Evolutionary conservation across 2,888 invertebrate genomes (phyloP).

Genomic region (Cephus nigrinus): DNA sequence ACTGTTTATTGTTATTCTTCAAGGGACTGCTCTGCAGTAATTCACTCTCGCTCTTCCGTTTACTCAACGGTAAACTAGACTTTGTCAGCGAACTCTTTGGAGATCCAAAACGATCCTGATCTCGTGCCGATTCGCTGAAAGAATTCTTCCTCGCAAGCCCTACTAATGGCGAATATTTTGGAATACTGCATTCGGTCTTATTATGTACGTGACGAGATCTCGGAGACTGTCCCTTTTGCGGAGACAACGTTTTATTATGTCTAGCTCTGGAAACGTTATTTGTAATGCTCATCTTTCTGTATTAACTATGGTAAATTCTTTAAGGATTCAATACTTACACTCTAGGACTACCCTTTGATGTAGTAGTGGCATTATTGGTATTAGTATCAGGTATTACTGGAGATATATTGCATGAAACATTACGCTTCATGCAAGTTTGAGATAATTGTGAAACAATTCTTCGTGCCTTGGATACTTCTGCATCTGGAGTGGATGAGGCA

Average conservation of each 20-base stretch:
- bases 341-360: conserved; percentile 27
- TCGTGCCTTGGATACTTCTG: conserved; percentile 12
- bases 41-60: conserved; percentile 1
- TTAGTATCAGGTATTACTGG: conserved; percentile 43
- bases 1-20: conserved; percentile 44
- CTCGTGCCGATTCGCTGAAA: conserved; percentile 15
- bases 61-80: neutral
- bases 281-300: neutral
- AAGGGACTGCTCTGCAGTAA: conserved; percentile 43
- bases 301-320: neutral
- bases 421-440: conserved; percentile 26
- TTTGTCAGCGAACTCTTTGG: conserved; percentile 1
- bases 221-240: conserved; percentile 33
- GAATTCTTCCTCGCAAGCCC: conserved; percentile 22
- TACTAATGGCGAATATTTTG: conserved; percentile 33
- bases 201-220: conserved; percentile 18
- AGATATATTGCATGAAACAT: conserved; percentile 43
- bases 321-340: conserved; percentile 28
- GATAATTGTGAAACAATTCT: conserved; percentile 20
- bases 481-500: conserved; percentile 57
- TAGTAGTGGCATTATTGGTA: neutral
- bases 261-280: conserved; percentile 7
- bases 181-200: conserved; percentile 30
- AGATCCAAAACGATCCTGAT: conserved; percentile 8
- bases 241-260: conserved; percentile 28